Evolutionary conservation across 2,888 invertebrate species (phyloP).

Genomic region (Agrochola lychnidis): DNA sequence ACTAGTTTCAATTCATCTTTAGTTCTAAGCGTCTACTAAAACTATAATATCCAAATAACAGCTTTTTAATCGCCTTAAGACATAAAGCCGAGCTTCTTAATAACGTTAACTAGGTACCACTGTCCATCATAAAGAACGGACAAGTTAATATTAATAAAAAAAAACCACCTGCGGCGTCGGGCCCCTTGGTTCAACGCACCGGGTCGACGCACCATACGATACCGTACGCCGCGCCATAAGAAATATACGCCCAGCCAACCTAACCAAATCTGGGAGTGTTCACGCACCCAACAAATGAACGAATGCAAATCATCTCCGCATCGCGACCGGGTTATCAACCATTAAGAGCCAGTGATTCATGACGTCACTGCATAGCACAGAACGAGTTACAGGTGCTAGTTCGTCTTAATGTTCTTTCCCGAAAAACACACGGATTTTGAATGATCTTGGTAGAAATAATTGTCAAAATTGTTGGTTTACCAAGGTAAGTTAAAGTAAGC

Average conservation of each 20-base stretch:
- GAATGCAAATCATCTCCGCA: slow-evolving; percentile 77
- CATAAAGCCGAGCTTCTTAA: slow-evolving; percentile 42
- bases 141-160: slow-evolving; percentile 78
- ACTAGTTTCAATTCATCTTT: background rate
- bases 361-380: slow-evolving; percentile 86
- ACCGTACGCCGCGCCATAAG: slow-evolving; percentile 87
- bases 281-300: slow-evolving; percentile 73
- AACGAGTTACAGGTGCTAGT: slow-evolving; percentile 86
- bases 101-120: slow-evolving; percentile 55
- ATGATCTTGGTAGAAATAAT: slow-evolving; percentile 32
- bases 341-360: slow-evolving; percentile 75
- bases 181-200: slow-evolving; percentile 87
- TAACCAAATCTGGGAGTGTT: slow-evolving; percentile 79
- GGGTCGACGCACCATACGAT: slow-evolving; percentile 87
- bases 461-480: slow-evolving; percentile 34
- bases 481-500: slow-evolving; percentile 14
- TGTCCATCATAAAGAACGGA: slow-evolving; percentile 67
- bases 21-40: background rate
- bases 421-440: slow-evolving; percentile 64
- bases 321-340: slow-evolving; percentile 76
- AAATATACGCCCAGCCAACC: slow-evolving; percentile 82
- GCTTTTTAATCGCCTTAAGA: slow-evolving; percentile 24
- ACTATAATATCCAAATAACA: slow-evolving; percentile 10
- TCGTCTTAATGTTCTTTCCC: slow-evolving; percentile 78
- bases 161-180: slow-evolving; percentile 78